These are phyloP conservation scores for Drepana arcuata DNA, from an alignment of 1,140 invertebrate species.

Conservation along the genomic window DNA sequence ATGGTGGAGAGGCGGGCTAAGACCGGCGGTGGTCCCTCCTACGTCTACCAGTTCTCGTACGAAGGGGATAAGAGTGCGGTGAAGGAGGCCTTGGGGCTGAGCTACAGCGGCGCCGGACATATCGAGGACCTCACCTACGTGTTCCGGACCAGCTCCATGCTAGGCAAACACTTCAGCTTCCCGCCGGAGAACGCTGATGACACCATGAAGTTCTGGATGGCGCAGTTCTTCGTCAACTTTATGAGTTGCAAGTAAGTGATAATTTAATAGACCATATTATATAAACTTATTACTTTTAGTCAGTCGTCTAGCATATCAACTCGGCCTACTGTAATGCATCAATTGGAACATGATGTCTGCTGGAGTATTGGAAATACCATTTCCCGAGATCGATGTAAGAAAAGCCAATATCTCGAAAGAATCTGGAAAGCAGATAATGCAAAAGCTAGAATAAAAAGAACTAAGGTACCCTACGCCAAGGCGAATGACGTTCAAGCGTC, in stretches of 20 bases:
- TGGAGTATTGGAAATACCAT: too few relatives aligned
- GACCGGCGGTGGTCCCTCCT: constrained; percentile 25
- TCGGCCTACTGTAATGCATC: too few relatives aligned
- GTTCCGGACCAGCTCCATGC: constrained; percentile 33
- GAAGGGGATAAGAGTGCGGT: constrained; percentile 26
- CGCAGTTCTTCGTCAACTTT: constrained; percentile 32
- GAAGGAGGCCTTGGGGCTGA: constrained; percentile 18
- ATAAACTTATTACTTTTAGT: too few relatives aligned
- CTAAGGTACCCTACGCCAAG: too few relatives aligned
- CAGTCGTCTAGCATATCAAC: too few relatives aligned
- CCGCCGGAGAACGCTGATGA: constrained; percentile 12
- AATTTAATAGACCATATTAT: too few relatives aligned
- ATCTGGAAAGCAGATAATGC: too few relatives aligned
- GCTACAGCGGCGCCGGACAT: constrained; percentile 38
- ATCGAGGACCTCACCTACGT: constrained; percentile 48
- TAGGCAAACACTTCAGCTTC: constrained; percentile 11
- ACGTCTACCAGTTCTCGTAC: constrained; percentile 42
- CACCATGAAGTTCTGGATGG: constrained; percentile 31
- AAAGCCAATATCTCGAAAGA: too few relatives aligned
- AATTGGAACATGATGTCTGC: too few relatives aligned
- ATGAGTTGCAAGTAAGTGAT: constrained; percentile 31
- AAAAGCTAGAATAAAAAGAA: too few relatives aligned
- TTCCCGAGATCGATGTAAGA: too few relatives aligned
- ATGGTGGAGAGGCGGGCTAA: constrained; percentile 23
- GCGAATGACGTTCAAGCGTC: too few relatives aligned